Base-by-base conservation (phyloP, 2,797 vertebrate species). In the Todus mexicanus region DNA sequence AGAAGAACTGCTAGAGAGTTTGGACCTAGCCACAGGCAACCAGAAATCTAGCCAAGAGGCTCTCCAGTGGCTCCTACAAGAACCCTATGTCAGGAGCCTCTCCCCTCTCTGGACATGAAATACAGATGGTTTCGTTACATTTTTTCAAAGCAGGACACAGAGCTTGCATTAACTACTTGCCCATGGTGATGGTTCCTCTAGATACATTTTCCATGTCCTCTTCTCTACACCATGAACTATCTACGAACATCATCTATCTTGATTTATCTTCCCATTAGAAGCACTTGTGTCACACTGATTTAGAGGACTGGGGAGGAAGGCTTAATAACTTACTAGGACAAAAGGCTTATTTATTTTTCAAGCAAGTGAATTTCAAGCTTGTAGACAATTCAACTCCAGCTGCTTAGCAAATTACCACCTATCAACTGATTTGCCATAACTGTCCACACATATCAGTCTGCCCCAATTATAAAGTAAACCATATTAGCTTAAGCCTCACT, bases 281-380 rank as follows among this genome's bases (percentile, higher is more conserved):
- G 71, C 50, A 54, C 89, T 90, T 83, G 60, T 60, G 45, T 56
- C 26, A 9, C 61, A 65, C 37, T 84, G 82, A 83, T 92, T 91
- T 54, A 93, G 51, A 86, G 57, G 43, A 87, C 68, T 76, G 60
- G 48, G 48, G 84, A 87, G 27, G 47, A 70, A 87, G 21, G 37
- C 42, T 70, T 70, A 93, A 76, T 75, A 92, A 92, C 84, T 94
- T 84, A 75, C 35, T 80, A 45, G 81, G 78, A 94, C 84, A 94
- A 94, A 84, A 92, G 70, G 40, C 76, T 90, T 96, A 91, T 87
- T 95, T 96, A 87, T 91, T 87, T 93, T 92, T 94, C 85, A 95
- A 92, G 79, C 27, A 88, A 96, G 71, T 0, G 14, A 89, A 80
- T 94, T 91, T 91, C 82, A 92, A 86, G 89, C 94, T 95, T 33